phyloP scores from a whole-genome alignment of 2,797 vertebrate species.

The Denticeps clupeoides region DNA sequence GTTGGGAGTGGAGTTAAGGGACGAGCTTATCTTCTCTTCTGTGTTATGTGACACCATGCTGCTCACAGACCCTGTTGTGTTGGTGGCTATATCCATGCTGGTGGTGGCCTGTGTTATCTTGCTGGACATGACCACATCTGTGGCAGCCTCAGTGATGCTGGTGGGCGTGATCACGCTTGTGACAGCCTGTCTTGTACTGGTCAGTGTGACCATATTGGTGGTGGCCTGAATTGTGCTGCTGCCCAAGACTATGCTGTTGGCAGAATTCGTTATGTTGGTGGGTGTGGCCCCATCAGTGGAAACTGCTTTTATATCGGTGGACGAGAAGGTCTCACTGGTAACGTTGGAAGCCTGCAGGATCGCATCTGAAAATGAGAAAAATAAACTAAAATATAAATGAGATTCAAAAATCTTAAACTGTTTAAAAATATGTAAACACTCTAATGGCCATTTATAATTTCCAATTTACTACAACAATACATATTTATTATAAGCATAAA shows the following conservation, averaged over 20 bases:
- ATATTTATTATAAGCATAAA: background rate
- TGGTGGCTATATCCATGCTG: background rate
- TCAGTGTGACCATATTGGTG: too few species aligned
- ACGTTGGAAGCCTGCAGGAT: too few species aligned
- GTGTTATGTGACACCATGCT: too few species aligned
- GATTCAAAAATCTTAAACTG: background rate
- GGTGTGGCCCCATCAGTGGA: background rate
- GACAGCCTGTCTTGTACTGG: background rate
- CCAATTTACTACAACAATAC: background rate
- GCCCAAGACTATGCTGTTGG: too few species aligned
- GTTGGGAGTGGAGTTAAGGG: too few species aligned
- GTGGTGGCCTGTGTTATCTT: background rate
- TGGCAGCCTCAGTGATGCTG: background rate
- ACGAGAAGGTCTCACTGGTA: too few species aligned
- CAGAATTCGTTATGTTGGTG: too few species aligned
- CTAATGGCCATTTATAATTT: background rate
- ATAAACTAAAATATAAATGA: background rate
- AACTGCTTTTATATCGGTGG: too few species aligned
- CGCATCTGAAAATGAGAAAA: background rate
- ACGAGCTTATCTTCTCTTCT: too few species aligned
- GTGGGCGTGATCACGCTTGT: background rate
- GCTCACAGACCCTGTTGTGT: background rate
- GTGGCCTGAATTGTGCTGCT: too few species aligned
- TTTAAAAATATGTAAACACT: background rate
- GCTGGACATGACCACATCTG: background rate